phyloP scores from a whole-genome alignment of 2,797 vertebrate genomes.

The Eulemur albifrons region DNA sequence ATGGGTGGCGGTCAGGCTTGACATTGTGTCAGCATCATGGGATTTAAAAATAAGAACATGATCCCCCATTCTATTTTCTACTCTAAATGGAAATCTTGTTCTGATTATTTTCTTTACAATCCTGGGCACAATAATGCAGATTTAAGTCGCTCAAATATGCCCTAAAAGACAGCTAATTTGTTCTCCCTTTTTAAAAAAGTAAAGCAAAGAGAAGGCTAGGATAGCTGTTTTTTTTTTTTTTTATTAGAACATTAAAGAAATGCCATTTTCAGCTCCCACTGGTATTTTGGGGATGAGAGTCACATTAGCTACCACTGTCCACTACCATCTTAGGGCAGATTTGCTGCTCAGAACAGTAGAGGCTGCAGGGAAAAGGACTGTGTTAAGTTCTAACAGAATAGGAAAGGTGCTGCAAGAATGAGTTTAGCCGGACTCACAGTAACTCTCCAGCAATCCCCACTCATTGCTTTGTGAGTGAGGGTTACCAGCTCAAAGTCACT shows the following conservation, averaged over 20 bases:
- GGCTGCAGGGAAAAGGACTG: background rate
- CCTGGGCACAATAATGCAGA: background rate
- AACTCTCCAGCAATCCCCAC: background rate
- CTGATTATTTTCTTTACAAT: background rate
- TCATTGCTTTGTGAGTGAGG: background rate
- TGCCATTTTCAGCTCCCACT: background rate
- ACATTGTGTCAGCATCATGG: background rate
- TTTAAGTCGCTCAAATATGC: background rate
- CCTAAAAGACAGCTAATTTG: background rate
- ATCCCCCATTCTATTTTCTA: background rate
- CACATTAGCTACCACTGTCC: background rate
- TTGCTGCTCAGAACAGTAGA: background rate
- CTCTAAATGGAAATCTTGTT: background rate
- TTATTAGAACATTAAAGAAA: background rate
- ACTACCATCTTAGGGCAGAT: background rate
- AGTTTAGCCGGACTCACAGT: background rate
- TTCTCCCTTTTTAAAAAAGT: background rate
- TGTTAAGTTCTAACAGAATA: background rate
- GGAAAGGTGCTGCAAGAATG: accelerated
- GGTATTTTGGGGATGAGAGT: background rate
- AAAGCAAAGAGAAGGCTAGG: background rate
- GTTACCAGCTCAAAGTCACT: background rate
- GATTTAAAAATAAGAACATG: background rate
- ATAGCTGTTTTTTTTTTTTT: background rate
- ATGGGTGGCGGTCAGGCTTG: accelerated